These are phyloP conservation scores for Microplitis mediator DNA, from an alignment of 1,140 invertebrate genomes.

Conservation along the genomic window DNA sequence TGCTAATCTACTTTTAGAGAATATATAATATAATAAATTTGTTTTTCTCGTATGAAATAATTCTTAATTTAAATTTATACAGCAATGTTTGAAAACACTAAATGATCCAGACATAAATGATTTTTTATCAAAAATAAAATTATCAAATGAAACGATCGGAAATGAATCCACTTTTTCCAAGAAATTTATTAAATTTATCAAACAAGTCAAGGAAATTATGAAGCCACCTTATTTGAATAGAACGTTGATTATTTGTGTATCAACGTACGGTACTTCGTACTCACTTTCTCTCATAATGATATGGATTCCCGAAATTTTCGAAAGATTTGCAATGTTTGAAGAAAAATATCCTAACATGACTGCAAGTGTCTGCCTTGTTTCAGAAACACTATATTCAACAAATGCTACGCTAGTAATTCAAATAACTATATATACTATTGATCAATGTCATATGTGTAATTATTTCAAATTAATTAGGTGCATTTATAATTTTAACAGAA, in stretches of 20 bases:
- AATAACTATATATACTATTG: background rate
- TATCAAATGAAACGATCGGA: background rate
- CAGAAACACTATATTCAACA: slow-evolving; percentile 32
- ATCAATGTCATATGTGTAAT: background rate
- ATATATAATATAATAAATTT: too few relatives aligned
- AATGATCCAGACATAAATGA: too few relatives aligned
- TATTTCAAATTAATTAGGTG: too few relatives aligned
- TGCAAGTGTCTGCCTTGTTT: slow-evolving; percentile 67
- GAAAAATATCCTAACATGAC: slow-evolving; percentile 58
- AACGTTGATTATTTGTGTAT: slow-evolving; percentile 13
- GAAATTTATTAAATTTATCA: too few relatives aligned
- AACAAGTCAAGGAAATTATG: background rate
- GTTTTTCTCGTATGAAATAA: too few relatives aligned
- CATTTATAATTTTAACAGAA: background rate
- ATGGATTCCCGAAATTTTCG: slow-evolving; percentile 73
- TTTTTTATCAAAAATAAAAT: background rate
- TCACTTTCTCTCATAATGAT: slow-evolving; percentile 71
- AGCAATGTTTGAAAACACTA: too few relatives aligned
- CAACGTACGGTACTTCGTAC: slow-evolving; percentile 30
- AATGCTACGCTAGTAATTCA: slow-evolving; percentile 10
- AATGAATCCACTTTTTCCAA: too few relatives aligned
- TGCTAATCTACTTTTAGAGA: too few relatives aligned
- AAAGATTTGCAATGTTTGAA: slow-evolving; percentile 66
- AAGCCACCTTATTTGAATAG: slow-evolving; percentile 19
- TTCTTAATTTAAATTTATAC: too few relatives aligned